Evolutionary conservation across 2,888 invertebrate genomes (phyloP), one percentile per base, ranked within the genome.

Genomic region (Chamaedrilus cognettii): DNA sequence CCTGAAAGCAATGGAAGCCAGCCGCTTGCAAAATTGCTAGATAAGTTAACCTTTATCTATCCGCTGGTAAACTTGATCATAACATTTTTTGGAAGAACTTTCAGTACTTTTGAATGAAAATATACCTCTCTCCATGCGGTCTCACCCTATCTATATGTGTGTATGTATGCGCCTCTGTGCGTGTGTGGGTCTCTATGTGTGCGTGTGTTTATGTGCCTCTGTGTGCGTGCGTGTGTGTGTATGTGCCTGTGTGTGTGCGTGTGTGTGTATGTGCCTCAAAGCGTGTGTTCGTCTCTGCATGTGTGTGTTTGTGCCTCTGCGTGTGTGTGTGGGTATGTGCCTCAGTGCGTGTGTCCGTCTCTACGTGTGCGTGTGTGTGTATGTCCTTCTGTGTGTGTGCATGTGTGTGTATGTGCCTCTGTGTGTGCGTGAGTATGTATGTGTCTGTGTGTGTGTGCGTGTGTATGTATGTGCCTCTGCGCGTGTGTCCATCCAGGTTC

Each of bases 401-500:
- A 19, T 42, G 19, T 42, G 42, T 42, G 42, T 42, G 42, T 19
- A 7, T 42, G 42, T 42, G 19, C 19, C 7, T 42, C 11, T 42
- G 42, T 42, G 19, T 19, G 11, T 42, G 42, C 42, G 19, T 42
- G 42, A 11, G 19, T 42, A 19, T 42, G 42, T 19, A 42, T 19
- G 11, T 42, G 42, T 42, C 19, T 42, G 42, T 42, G 42, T 42
- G 19, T 42, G 42, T 42, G 19, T 42, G 42, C 19, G 42, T 42
- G n/a, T n/a, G n/a, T n/a, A n/a, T n/a, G n/a, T n/a, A n/a, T n/a
- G n/a, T n/a, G n/a, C n/a, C n/a, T n/a, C n/a, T n/a, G n/a, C n/a
- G n/a, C n/a, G n/a, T n/a, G n/a, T n/a, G n/a, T n/a, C n/a, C 19
- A 42, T 42, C 11, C 19, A 90, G 90, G 75, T 95, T 1, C 97